Evolutionary conservation across 1,140 invertebrate species (phyloP).

Genomic region (Drosophila repleta): DNA sequence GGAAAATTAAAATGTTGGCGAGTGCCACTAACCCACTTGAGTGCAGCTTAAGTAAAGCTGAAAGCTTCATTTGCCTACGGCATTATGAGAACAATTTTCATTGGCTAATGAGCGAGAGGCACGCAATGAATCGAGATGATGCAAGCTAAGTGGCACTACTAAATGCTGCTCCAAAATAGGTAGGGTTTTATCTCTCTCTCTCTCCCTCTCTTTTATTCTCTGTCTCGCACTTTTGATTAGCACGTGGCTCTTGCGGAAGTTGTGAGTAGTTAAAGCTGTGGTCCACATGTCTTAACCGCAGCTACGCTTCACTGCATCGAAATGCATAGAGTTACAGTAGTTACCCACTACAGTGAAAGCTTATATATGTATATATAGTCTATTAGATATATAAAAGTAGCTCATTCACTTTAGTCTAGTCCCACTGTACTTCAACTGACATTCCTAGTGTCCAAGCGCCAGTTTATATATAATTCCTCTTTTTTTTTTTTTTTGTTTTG

Average conservation of each 20-base stretch:
- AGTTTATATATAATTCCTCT: constrained; percentile 65
- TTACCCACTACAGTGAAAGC: not conserved
- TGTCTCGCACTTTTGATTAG: constrained; percentile 31
- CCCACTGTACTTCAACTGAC: constrained; percentile 32
- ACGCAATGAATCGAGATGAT: constrained; percentile 57
- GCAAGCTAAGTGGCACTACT: constrained; percentile 51
- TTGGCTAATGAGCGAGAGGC: constrained; percentile 61
- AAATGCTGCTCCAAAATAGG: constrained; percentile 44
- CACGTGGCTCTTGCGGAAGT: constrained; percentile 71
- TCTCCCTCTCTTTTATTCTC: not conserved
- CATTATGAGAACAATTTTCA: constrained; percentile 30
- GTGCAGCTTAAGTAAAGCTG: constrained; percentile 42
- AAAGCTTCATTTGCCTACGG: constrained; percentile 63
- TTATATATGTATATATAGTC: not conserved
- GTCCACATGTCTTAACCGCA: constrained; percentile 73
- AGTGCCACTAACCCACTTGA: constrained; percentile 77
- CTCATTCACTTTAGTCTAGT: not conserved
- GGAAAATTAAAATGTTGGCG: constrained; percentile 32
- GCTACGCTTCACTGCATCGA: constrained; percentile 66
- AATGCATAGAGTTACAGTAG: constrained; percentile 52
- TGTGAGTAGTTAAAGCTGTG: constrained; percentile 47
- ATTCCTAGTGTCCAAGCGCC: constrained; percentile 69
- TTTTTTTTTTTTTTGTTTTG: constrained; percentile 42
- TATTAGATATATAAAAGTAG: not conserved
- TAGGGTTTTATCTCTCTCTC: not conserved